Evolutionary conservation across 1,140 invertebrate species (phyloP), one percentile per base, ranked within the genome.

Genomic region (Rhyacophila brunnea): DNA sequence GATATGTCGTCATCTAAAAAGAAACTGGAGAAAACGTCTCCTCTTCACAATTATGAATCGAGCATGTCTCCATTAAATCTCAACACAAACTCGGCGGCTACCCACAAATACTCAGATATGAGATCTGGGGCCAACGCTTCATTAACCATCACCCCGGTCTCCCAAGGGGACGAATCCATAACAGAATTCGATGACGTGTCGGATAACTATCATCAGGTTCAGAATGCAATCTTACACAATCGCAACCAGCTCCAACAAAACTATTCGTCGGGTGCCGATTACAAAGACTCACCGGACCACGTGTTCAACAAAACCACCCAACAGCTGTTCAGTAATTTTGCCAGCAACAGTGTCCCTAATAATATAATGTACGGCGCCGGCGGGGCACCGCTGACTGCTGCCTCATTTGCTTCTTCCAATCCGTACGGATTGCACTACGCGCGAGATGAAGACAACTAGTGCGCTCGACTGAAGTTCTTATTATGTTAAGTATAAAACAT

Each of bases 61-160:
- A 65, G 62, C 52, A 49, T 65, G 51, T 65, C 62, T 4, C 62
- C 62, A 1, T 40, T 65, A 10, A 60, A 65, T 49, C 45, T 65
- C 13, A 65, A 65, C 15, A 51, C 58, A 11, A 65, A 65, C 15
- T 46, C 58, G 9, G 52, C 62, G 1, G 42, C 57, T 7, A 28
- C n/a, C 7, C 35, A 18, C 7, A 54, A 62, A 18, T 58, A 43
- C 34, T 28, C 54, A 11, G 19, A 45, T 17, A 10, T 36, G 17
- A 58, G 56, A 51, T 9, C 18, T 13, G 40, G 46, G 14, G 19
- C 9, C 36, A 13, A 40, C 13, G 18, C 19, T 7, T 38, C 14
- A 2, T 34, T 54, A 9, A 53, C 45, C 1, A 53, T 48, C 13
- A 53, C 58, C 17, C 36, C 46, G 10, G 38, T 44, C 14, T n/a